Conservation (phyloP, 1,140 invertebrate genomes). For the Macrostomum lignano region DNA sequence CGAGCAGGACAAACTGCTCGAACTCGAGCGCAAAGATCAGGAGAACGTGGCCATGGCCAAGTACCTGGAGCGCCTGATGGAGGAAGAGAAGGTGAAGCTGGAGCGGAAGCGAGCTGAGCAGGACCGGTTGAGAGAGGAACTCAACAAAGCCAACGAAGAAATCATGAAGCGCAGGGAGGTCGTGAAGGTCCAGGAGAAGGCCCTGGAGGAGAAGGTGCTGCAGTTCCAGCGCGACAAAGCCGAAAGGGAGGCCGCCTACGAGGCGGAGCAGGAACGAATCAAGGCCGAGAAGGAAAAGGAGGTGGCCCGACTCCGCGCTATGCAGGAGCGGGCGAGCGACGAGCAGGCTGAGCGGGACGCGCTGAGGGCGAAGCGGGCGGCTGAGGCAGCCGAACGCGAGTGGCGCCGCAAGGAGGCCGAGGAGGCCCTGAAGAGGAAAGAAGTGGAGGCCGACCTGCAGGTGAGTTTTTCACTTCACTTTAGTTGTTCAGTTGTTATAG, state of each 20-base stretch:
- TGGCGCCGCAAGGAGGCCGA: constrained; percentile 26
- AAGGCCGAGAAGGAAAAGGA: constrained; percentile 28
- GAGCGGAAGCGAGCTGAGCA: constrained; percentile 18
- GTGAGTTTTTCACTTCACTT: too few relatives aligned
- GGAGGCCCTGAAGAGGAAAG: constrained; percentile 18
- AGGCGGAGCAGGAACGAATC: constrained; percentile 21
- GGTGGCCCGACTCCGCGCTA: constrained; percentile 16
- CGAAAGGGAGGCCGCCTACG: constrained; percentile 23
- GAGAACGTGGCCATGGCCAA: constrained; percentile 25
- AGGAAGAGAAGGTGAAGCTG: constrained; percentile 16
- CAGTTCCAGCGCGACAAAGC: constrained; percentile 27
- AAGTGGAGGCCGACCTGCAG: constrained; percentile 19
- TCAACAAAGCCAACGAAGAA: constrained; percentile 23
- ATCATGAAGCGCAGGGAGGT: constrained; percentile 16
- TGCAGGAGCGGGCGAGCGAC: constrained; percentile 25
- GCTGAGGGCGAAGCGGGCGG: constrained; percentile 23
- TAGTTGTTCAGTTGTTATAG: too few relatives aligned
- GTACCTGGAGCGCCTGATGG: constrained; percentile 22
- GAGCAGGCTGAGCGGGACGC: constrained; percentile 26
- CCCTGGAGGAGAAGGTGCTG: constrained; percentile 21
- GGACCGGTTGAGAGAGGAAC: constrained; percentile 15
- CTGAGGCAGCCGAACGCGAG: constrained; percentile 24
- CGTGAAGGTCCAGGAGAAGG: constrained; percentile 17
- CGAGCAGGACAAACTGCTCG: constrained; percentile 19
- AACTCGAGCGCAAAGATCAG: constrained; percentile 24